Conservation (phyloP, 1,140 invertebrate species). For the Brachionus angularis region DNA sequence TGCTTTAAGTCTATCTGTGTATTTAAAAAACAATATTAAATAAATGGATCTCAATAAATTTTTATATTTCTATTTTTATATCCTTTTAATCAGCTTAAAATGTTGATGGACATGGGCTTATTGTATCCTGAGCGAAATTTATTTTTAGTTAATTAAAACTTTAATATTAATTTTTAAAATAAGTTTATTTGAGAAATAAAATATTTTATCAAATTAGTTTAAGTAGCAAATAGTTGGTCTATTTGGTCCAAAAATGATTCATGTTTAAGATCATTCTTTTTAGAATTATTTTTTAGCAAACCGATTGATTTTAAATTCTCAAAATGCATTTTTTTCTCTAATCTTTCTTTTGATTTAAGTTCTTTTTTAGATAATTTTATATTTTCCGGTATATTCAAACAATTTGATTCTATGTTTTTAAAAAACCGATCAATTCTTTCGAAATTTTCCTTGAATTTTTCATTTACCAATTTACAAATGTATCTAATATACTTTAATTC, state of each 20-base stretch:
- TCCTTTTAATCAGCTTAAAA: no score
- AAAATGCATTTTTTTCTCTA: slow-evolving; percentile 1
- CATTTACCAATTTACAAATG: background rate
- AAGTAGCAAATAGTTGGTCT: no score
- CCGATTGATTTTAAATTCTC: slow-evolving; percentile 10
- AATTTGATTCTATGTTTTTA: background rate
- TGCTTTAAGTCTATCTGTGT: no score
- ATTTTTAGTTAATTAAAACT: no score
- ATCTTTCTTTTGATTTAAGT: background rate
- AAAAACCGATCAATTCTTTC: slow-evolving; percentile 27
- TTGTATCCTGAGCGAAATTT: no score
- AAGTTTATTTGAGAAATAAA: no score
- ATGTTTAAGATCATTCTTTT: background rate
- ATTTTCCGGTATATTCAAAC: background rate
- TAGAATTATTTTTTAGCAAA: background rate
- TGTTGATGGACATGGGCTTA: no score
- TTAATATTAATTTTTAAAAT: no score
- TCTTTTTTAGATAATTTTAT: slow-evolving; percentile 25
- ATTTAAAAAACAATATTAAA: no score
- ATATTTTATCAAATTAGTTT: no score
- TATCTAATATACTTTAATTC: slow-evolving; percentile 4
- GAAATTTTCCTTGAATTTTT: slow-evolving; percentile 27
- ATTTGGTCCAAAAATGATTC: background rate
- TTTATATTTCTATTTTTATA: no score
- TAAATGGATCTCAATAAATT: no score